Evolutionary conservation across 1,140 invertebrate genomes (phyloP).

Genomic region (Trypoxylus dichotomus): DNA sequence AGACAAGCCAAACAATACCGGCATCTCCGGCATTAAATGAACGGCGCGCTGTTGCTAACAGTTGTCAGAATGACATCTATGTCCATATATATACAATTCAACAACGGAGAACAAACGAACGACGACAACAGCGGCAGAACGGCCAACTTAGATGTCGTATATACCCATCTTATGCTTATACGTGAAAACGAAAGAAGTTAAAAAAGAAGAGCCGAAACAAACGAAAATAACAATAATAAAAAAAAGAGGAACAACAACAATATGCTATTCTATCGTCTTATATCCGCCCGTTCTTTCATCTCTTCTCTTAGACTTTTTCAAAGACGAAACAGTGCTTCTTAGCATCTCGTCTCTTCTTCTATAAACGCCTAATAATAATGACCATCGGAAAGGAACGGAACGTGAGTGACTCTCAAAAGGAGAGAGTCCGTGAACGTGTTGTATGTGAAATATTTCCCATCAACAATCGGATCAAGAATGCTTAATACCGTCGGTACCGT

Average conservation of each 20-base stretch:
- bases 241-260: background rate
- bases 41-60: background rate
- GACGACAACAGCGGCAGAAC: background rate
- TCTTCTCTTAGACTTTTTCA: background rate
- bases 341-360: no score
- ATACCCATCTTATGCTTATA: no score
- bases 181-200: no score
- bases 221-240: background rate
- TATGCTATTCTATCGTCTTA: background rate
- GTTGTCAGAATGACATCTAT: slow-evolving; percentile 30
- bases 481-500: slow-evolving; percentile 9
- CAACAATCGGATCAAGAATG: slow-evolving; percentile 30
- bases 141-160: background rate
- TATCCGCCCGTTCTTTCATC: background rate
- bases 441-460: slow-evolving; percentile 29
- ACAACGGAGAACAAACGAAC: background rate
- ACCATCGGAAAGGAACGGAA: background rate
- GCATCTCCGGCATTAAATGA: no score
- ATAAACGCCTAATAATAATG: slow-evolving; percentile 18
- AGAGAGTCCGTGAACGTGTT: background rate
- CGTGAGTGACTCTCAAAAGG: background rate
- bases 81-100: slow-evolving; percentile 12
- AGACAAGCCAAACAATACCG: background rate
- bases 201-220: background rate
- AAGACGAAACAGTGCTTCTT: no score